These are phyloP conservation scores for Mobula hypostoma DNA, from an alignment of 2,113 vertebrate genomes.

Conservation along the genomic window DNA sequence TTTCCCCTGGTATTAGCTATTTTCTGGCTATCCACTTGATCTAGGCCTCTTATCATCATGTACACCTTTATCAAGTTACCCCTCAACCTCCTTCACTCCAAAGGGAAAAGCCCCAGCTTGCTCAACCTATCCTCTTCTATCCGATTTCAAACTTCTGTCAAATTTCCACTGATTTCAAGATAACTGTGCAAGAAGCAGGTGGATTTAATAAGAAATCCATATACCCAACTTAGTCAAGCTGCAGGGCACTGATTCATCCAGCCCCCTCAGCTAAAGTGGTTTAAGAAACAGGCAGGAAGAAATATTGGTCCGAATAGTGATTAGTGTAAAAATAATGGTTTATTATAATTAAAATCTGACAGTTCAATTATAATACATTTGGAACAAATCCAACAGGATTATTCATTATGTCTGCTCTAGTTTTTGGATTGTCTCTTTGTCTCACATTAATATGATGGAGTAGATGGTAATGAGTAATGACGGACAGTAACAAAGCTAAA, in stretches of 20 bases:
- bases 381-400: not conserved
- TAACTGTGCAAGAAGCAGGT: not conserved
- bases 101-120: no score
- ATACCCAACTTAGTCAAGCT: not conserved
- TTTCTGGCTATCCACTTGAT: no score
- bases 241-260: not conserved
- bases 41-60: no score
- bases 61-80: no score
- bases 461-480: constrained; percentile 9
- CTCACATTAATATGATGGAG: not conserved
- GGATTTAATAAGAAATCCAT: not conserved
- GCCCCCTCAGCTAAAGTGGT: not conserved
- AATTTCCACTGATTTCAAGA: no score
- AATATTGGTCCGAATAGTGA: not conserved
- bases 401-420: not conserved
- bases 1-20: no score
- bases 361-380: not conserved
- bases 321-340: not conserved
- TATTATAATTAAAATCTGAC: constrained; percentile 16
- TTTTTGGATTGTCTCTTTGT: not conserved
- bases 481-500: constrained; percentile 9
- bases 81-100: no score
- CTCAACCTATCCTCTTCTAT: no score
- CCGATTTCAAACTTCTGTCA: not conserved
- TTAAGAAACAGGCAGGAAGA: not conserved